These are phyloP conservation scores for Maccullochella peelii DNA, from an alignment of 2,113 vertebrate species.

Conservation along the genomic window DNA sequence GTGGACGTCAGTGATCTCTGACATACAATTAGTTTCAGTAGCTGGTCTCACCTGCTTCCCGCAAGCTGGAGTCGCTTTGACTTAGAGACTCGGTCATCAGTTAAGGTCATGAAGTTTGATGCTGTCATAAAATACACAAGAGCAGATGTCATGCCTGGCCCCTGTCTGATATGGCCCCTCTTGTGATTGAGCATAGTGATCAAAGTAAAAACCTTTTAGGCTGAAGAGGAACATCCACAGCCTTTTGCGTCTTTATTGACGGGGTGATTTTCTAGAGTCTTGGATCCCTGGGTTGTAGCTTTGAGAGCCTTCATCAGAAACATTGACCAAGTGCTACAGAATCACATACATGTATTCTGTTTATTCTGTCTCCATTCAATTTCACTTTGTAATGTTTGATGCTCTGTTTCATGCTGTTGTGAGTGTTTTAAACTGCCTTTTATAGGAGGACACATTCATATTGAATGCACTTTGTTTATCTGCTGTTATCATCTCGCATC, in stretches of 20 bases:
- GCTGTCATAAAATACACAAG: slow-evolving; percentile 27
- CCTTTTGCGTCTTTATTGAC: neutral
- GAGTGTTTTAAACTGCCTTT: slow-evolving; percentile 19
- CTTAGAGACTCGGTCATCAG: neutral
- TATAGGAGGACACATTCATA: slow-evolving; percentile 5
- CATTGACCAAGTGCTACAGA: slow-evolving; percentile 1
- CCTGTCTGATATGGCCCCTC: neutral
- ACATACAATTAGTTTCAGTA: slow-evolving; percentile 51
- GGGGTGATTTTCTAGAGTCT: neutral
- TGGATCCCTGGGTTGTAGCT: neutral
- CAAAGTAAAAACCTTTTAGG: neutral
- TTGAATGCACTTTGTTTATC: slow-evolving; percentile 36
- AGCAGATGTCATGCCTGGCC: slow-evolving; percentile 19
- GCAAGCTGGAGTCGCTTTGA: slow-evolving; percentile 25
- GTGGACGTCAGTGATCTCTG: slow-evolving; percentile 47
- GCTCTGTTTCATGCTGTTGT: neutral
- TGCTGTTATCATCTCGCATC: neutral
- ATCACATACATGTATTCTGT: neutral
- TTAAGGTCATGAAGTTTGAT: slow-evolving; percentile 46
- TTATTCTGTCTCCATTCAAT: neutral
- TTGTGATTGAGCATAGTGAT: neutral
- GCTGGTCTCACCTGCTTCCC: slow-evolving; percentile 53
- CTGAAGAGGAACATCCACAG: slow-evolving; percentile 5
- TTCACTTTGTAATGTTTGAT: neutral
- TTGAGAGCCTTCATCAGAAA: neutral